Base-by-base conservation (phyloP, 2,888 invertebrate species). In the Neoaliturus tenellus region DNA sequence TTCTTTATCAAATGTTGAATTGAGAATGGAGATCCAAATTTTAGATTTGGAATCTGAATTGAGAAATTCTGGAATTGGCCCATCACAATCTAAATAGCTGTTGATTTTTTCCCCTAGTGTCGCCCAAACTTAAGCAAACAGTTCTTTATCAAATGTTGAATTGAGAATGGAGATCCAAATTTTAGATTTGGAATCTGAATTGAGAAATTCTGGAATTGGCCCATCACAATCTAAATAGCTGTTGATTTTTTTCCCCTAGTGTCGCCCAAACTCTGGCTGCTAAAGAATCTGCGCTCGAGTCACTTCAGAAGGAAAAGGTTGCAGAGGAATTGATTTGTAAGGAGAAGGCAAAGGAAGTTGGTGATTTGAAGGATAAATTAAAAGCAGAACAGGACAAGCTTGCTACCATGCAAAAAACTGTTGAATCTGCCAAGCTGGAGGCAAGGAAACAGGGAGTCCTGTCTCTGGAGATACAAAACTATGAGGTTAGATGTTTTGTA, bases 391-490 rank as follows among this genome's bases (percentile, higher is more conserved):
- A 87, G 83, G 86, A 75, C 94, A 95, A 91, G 91, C 92, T 86
- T 93, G 93, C 88, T 91, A 92, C 86, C 93, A 94, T 88, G 93
- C 93, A 89, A 89, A 90, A n/a, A 93, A 95, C 92, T 83, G 91
- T 96, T 84, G 95, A 95, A 86, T 94, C 94, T 88, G 93, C 94
- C 0, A 93, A 93, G 86, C 93, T 94, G 82, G 95, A 96, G 88
- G 93, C 94, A 17, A 95, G 95, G 88, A 96, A 96, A 90, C 95
- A 95, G 88, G 96, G 94, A 89, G 96, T 98, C 69, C 91, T 98
- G 58, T 96, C 95, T 89, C 92, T 98, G 75, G 98, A 98, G 92
- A 97, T 98, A 91, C 97, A 97, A 88, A 98, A 98, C 89, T 97
- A 97, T 89, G 98, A 98, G 89, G 91, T 92, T 23, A 62, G 62